These are phyloP conservation scores for Polypedilum pembai DNA, from an alignment of 1,140 invertebrate genomes.

Conservation along the genomic window DNA sequence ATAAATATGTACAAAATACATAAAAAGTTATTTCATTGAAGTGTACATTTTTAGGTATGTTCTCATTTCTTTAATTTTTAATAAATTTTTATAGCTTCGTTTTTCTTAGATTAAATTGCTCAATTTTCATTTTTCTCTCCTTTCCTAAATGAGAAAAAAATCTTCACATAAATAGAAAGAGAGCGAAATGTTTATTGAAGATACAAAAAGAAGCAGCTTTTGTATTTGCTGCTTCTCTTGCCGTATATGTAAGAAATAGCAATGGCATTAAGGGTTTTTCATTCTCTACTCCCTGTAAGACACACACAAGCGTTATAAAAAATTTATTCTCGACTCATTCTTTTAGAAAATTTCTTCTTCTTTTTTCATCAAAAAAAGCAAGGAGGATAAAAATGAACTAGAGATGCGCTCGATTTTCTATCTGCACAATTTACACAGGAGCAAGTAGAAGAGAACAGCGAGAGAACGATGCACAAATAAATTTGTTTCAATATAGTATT, in stretches of 20 bases:
- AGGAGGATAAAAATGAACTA: not conserved
- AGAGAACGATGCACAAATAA: too few species aligned
- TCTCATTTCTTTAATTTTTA: not conserved
- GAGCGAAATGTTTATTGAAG: not conserved
- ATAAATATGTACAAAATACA: too few species aligned
- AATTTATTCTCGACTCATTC: constrained; percentile 13
- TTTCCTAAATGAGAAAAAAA: too few species aligned
- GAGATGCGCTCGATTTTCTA: not conserved
- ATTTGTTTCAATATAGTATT: too few species aligned
- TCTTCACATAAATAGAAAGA: not conserved
- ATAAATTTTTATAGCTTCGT: constrained; percentile 14
- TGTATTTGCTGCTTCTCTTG: not conserved
- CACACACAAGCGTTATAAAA: not conserved
- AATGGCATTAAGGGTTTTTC: not conserved
- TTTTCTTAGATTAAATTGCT: not conserved
- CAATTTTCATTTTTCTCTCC: not conserved
- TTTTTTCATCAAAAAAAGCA: not conserved
- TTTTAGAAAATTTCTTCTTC: not conserved
- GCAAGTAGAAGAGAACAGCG: too few species aligned
- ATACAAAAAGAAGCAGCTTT: not conserved
- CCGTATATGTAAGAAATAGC: not conserved
- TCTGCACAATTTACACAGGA: not conserved
- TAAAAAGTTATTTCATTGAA: too few species aligned
- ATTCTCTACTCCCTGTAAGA: not conserved
- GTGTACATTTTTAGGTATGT: too few species aligned